These are phyloP conservation scores for Struthio camelus DNA, from an alignment of 2,113 vertebrate genomes.

Conservation along the genomic window DNA sequence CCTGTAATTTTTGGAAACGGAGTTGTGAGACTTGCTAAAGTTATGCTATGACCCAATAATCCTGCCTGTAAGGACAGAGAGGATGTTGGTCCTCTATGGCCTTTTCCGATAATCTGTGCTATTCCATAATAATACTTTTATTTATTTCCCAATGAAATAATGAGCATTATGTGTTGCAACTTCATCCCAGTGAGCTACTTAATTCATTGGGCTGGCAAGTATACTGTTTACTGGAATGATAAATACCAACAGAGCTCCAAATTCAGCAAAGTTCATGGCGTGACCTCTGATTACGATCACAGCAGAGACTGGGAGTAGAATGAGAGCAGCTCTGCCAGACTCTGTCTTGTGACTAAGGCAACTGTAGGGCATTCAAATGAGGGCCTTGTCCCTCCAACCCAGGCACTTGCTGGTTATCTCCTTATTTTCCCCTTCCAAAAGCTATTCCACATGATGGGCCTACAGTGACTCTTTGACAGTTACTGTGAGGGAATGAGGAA, in stretches of 20 bases:
- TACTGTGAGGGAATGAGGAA: neutral
- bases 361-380: neutral
- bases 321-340: neutral
- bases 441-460: neutral
- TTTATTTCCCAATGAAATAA: slow-evolving; percentile 28
- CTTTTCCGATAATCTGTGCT: neutral
- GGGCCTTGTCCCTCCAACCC: neutral
- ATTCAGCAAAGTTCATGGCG: slow-evolving; percentile 5
- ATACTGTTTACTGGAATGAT: neutral
- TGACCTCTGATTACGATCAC: neutral
- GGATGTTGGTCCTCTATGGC: neutral
- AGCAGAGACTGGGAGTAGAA: neutral
- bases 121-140: neutral
- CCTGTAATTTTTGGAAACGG: accelerated
- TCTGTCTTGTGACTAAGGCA: neutral
- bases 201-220: neutral
- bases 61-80: neutral
- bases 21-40: no score
- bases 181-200: neutral
- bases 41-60: neutral
- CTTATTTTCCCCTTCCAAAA: neutral
- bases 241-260: neutral
- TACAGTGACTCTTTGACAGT: neutral
- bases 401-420: neutral
- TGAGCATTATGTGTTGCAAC: slow-evolving; percentile 8